Conservation (phyloP, 2,888 invertebrate genomes). For the Andrena fulva region DNA sequence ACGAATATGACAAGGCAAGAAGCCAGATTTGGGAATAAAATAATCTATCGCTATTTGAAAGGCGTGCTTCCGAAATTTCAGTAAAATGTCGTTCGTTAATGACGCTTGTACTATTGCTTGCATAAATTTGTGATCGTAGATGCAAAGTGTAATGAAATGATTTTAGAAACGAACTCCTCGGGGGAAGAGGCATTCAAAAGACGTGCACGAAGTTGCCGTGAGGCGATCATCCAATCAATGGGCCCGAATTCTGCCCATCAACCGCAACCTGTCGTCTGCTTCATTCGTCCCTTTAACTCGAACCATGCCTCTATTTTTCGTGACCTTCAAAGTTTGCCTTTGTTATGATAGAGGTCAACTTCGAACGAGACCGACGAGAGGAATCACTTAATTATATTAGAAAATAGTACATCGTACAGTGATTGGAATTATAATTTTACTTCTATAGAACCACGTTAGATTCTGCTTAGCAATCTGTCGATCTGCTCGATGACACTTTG, state of each 20-base stretch:
- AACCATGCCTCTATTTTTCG: slow-evolving; percentile 50
- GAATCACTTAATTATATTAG: slow-evolving; percentile 16
- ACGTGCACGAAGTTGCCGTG: slow-evolving; percentile 33
- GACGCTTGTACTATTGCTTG: neutral
- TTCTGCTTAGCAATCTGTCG: neutral
- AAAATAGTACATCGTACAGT: slow-evolving; percentile 36
- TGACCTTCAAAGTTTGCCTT: slow-evolving; percentile 78
- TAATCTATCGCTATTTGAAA: no score
- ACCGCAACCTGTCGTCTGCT: slow-evolving; percentile 54
- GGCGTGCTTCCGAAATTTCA: no score
- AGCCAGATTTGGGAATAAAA: no score
- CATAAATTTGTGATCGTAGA: no score
- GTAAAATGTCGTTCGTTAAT: no score
- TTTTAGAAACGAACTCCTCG: neutral
- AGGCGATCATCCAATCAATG: slow-evolving; percentile 42
- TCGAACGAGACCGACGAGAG: slow-evolving; percentile 56
- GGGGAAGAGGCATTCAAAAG: slow-evolving; percentile 22
- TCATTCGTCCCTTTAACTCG: slow-evolving; percentile 33
- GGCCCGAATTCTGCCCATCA: slow-evolving; percentile 16
- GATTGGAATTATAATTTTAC: slow-evolving; percentile 14
- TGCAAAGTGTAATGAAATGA: neutral
- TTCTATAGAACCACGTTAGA: neutral
- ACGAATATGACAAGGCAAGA: no score
- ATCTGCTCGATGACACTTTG: slow-evolving; percentile 8
- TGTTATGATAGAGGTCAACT: slow-evolving; percentile 79